Base-by-base conservation (phyloP, 2,888 invertebrate genomes). In the Scaptomyza cyrtandrae region DNA sequence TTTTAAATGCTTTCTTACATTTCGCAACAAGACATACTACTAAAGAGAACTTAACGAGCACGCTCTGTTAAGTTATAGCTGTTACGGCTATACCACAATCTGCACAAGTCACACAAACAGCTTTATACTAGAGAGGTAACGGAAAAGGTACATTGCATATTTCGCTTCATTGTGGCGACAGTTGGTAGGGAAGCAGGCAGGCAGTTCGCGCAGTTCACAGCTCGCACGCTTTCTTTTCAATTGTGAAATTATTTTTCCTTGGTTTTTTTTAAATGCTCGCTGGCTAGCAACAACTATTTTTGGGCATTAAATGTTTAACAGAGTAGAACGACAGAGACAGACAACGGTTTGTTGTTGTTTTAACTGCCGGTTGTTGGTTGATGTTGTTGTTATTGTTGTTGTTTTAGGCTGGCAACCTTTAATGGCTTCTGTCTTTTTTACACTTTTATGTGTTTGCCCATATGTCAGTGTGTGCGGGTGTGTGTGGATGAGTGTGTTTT, bases 201-300 rank as follows among this genome's bases (percentile, higher is more conserved):
- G 64, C 41, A 54, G 55, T 49, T 50, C 31, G 46, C 35, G 48
- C 71, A 43, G 60, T 45, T 48, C 29, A 56, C 71, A 53, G 14
- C 66, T 77, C 86, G 65, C 83, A 88, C 88, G 88, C 83, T 84
- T 84, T 88, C 88, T 82, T 86, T 83, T 85, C 64, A 70, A 65
- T 74, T 71, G 78, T 66, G 69, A 75, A 69, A 73, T 49, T 55
- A 43, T 65, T 60, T 53, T 65, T 64, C 44, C 68, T 63, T 66
- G 13, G 41, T n/a, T 14, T 66, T 69, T 64, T 59, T 0, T 29
- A 75, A 70, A 70, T 65, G 65, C 54, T 49, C 39, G 63, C 31
- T 57, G 65, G 41, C 27, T 65, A 54, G 50, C 66, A 61, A 44
- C 44, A 50, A 41, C 59, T 64, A 71, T 76, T 80, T 83, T 86